Base-by-base conservation (phyloP, 2,797 vertebrate species). In the Decapterus maruadsi region DNA sequence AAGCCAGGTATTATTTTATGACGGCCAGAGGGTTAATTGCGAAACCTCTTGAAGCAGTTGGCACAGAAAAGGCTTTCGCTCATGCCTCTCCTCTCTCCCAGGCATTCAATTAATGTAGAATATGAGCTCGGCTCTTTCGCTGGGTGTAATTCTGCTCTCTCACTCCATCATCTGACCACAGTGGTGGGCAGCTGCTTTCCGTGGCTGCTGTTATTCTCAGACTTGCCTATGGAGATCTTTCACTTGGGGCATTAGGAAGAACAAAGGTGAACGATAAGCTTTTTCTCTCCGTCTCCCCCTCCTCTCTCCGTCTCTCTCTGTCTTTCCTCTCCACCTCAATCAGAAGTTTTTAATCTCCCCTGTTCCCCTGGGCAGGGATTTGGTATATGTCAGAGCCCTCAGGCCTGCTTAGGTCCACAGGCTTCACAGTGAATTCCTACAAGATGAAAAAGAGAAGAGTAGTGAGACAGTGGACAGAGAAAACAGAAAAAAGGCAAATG, bases 381-480 rank as follows among this genome's bases (percentile, higher is more conserved):
- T 86, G 84, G 84, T 87, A 78, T 92, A 88, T 89, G 89, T 88
- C 87, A 91, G 88, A 87, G 85, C 87, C 90, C 82, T 86, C 77
- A 82, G 89, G 92, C 82, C 85, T 66, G 81, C 85, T 89, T 77
- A 86, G 90, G 89, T 93, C 92, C 84, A 79, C 79, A 74, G 87
- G 90, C 83, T 88, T 91, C 82, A 81, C 58, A 82, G 86, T 45
- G 84, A 90, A 83, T 87, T 93, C 91, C 95, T 96, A 85, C 72
- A 94, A 94, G 91, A 94, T 93, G 89, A 93, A 90, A 91, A 93
- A 90, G 74, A 92, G 87, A 80, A 81, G 79, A 86, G 68, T 17
- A 79, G 86, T 93, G 80, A 93, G 93, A 86, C 88, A 75, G 57
- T 51, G 78, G 82, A 79, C 65, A 82, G 78, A 73, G 62, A 85